Conservation (phyloP, 2,797 vertebrate species). For the Falco naumanni region DNA sequence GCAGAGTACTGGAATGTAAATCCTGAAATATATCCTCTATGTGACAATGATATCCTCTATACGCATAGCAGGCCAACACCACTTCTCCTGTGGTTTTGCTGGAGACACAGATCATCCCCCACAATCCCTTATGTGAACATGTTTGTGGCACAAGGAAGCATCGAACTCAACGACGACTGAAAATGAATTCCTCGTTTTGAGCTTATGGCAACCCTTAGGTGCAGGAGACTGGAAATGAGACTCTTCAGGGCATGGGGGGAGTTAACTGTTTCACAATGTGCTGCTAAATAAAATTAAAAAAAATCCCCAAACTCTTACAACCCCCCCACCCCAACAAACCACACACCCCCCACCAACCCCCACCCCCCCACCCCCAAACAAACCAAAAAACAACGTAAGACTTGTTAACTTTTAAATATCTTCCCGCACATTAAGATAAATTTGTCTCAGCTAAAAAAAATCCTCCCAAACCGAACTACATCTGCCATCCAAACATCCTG, state of each 20-base stretch:
- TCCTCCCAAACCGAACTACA: background rate
- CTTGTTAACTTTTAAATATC: background rate
- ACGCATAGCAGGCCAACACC: background rate
- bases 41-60: background rate
- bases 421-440: background rate
- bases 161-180: background rate
- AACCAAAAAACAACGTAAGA: background rate
- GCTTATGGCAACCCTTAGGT: background rate
- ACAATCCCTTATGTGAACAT: fast-evolving
- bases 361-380: background rate
- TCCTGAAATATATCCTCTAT: background rate
- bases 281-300: background rate
- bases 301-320: background rate
- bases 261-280: background rate
- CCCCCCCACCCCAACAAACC: background rate
- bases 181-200: background rate
- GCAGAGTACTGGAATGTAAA: background rate
- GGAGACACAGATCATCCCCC: background rate
- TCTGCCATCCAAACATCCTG: constrained; percentile 9
- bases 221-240: background rate
- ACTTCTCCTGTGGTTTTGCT: background rate
- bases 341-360: background rate
- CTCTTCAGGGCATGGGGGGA: background rate
- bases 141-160: background rate
- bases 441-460: background rate